Percentiles rank a stretch among this genome's conserved stretches.
phyloP scores from a whole-genome alignment of 1,140 invertebrate genomes.

The Euura saliciscinereae region DNA sequence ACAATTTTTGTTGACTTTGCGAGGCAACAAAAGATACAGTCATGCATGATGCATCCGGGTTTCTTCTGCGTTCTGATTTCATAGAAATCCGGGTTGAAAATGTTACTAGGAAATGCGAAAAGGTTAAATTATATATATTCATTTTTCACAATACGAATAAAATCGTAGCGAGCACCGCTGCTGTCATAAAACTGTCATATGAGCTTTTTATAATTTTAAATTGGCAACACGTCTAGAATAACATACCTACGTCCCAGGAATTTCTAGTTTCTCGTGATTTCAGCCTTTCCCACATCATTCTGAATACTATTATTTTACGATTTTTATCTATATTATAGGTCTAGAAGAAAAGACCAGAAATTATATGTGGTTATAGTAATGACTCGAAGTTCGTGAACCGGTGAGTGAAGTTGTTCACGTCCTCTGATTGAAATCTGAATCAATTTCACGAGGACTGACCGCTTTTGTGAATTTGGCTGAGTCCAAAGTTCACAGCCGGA shows the following conservation, averaged over 20 bases:
- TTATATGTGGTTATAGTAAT: too few relatives aligned
- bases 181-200: constrained; percentile 9
- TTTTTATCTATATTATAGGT: too few relatives aligned
- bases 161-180: not conserved
- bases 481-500: constrained; percentile 31
- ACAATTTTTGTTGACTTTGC: not conserved
- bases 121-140: too few relatives aligned
- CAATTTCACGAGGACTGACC: too few relatives aligned
- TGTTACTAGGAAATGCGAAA: too few relatives aligned
- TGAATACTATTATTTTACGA: not conserved
- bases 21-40: not conserved
- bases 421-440: too few relatives aligned
- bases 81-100: too few relatives aligned
- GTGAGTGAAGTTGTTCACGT: too few relatives aligned
- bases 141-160: too few relatives aligned
- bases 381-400: too few relatives aligned
- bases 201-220: constrained; percentile 10
- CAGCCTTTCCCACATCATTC: not conserved
- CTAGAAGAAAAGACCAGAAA: too few relatives aligned
- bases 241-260: not conserved
- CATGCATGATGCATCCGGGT: not conserved
- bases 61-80: not conserved
- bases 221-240: constrained; percentile 2
- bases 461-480: not conserved
- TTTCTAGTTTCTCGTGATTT: not conserved